Evolutionary conservation across 2,113 vertebrate species (phyloP).

Genomic region (Tauraco erythrolophus): DNA sequence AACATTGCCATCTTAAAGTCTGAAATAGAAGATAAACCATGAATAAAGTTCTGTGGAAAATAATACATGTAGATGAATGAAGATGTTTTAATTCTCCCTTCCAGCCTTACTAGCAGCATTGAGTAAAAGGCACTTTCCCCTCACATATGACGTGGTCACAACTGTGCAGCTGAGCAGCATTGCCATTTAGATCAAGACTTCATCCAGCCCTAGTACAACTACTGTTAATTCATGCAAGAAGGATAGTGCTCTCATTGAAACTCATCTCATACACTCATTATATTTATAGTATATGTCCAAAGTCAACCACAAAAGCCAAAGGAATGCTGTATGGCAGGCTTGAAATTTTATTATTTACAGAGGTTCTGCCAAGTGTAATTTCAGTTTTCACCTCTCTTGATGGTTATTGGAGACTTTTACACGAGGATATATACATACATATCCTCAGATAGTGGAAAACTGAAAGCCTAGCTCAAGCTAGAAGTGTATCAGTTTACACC

Average conservation of each 20-base stretch:
- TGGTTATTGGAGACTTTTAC: background rate
- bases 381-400: background rate
- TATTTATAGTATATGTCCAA: background rate
- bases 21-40: background rate
- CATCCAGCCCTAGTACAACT: background rate
- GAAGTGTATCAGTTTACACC: background rate
- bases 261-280: background rate
- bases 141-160: background rate
- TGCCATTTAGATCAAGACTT: background rate
- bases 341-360: slow-evolving; percentile 15
- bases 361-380: background rate
- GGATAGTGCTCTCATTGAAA: slow-evolving; percentile 8
- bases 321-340: slow-evolving; percentile 7
- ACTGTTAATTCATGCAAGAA: background rate
- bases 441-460: background rate
- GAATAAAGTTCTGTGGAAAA: background rate
- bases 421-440: background rate
- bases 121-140: background rate
- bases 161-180: background rate
- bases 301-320: slow-evolving; percentile 36
- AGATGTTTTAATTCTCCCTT: background rate
- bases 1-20: background rate
- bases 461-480: background rate
- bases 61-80: background rate
- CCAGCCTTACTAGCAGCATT: background rate